phyloP scores from a whole-genome alignment of 1,140 invertebrate genomes.

The Drosophila mayri region DNA sequence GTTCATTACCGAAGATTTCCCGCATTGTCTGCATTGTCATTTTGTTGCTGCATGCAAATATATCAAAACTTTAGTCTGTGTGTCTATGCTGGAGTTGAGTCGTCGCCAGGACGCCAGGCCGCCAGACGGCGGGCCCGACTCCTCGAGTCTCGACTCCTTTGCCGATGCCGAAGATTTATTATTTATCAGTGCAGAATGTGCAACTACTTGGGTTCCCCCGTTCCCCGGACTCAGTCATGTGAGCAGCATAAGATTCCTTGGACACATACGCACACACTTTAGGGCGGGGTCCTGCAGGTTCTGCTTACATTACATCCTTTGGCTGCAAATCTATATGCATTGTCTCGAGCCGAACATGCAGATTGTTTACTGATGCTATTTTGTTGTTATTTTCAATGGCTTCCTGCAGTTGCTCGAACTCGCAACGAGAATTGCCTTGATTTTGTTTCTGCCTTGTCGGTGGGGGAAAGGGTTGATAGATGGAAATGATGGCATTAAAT shows the following conservation, averaged over 20 bases:
- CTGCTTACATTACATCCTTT: conserved; percentile 44
- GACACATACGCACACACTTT: conserved; percentile 28
- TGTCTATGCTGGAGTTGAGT: conserved; percentile 51
- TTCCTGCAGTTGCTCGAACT: conserved; percentile 54
- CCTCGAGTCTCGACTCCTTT: conserved; percentile 46
- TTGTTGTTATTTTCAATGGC: conserved; percentile 69
- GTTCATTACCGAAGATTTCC: conserved; percentile 66
- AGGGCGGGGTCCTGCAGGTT: conserved; percentile 11
- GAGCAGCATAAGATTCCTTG: conserved; percentile 67
- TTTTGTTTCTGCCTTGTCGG: conserved; percentile 34
- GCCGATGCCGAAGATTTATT: conserved; percentile 71
- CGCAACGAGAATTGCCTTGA: conserved; percentile 64
- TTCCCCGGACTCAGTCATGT: conserved; percentile 48
- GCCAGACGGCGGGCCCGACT: conserved; percentile 23
- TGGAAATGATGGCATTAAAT: conserved; percentile 35
- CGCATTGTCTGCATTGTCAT: conserved; percentile 56
- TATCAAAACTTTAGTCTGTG: conserved; percentile 54
- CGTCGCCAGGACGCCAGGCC: conserved; percentile 31
- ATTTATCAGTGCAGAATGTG: conserved; percentile 79
- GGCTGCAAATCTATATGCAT: conserved; percentile 64
- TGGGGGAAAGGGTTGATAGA: conserved; percentile 13
- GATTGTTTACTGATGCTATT: conserved; percentile 72
- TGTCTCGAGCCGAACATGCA: conserved; percentile 70
- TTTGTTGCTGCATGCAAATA: conserved; percentile 62
- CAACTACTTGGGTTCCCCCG: conserved; percentile 49